A percentile compares a stretch with the other conserved stretches of the same genome.
Conservation (phyloP, 1,140 invertebrate species). For the Drosophila sp. region DNA sequence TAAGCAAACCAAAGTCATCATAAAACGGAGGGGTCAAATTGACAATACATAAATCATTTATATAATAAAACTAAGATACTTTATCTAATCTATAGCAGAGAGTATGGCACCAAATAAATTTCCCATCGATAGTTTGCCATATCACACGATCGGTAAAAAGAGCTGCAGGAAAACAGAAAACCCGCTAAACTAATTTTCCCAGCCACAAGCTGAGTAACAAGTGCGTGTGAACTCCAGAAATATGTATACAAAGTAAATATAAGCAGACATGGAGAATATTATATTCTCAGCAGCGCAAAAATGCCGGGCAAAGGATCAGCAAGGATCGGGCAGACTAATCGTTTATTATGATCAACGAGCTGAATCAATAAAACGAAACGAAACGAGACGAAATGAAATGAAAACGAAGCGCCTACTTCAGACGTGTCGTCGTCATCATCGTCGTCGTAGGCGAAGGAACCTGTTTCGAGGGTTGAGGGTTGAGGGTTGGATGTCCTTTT, state of each 20-base stretch:
- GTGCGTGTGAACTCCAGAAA: conserved; percentile 51
- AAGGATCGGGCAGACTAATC: conserved; percentile 73
- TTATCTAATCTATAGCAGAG: not conserved
- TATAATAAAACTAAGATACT: not conserved
- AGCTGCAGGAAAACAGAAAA: conserved; percentile 11
- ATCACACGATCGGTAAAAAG: conserved; percentile 23
- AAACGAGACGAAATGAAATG: conserved; percentile 52
- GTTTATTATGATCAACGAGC: conserved; percentile 82
- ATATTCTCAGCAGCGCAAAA: conserved; percentile 54
- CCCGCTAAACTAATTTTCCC: conserved; percentile 55
- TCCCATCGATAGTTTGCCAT: conserved; percentile 24
- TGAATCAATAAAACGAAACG: conserved; percentile 71
- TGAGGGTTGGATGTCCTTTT: conserved; percentile 78
- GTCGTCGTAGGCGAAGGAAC: conserved; percentile 44
- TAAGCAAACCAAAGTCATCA: not conserved
- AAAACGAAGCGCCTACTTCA: conserved; percentile 75
- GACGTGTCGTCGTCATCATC: conserved; percentile 62
- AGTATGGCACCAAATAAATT: conserved; percentile 27
- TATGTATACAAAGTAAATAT: conserved; percentile 15
- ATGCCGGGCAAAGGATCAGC: conserved; percentile 61
- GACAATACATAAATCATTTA: too few species aligned
- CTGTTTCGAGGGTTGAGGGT: conserved; percentile 52
- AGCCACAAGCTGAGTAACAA: conserved; percentile 57
- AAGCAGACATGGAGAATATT: conserved; percentile 26
- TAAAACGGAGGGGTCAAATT: too few species aligned